Percentiles rank a stretch among this genome's conserved stretches.
phyloP scores from a whole-genome alignment of 2,888 invertebrate genomes.

The Thymelicus sylvestris region DNA sequence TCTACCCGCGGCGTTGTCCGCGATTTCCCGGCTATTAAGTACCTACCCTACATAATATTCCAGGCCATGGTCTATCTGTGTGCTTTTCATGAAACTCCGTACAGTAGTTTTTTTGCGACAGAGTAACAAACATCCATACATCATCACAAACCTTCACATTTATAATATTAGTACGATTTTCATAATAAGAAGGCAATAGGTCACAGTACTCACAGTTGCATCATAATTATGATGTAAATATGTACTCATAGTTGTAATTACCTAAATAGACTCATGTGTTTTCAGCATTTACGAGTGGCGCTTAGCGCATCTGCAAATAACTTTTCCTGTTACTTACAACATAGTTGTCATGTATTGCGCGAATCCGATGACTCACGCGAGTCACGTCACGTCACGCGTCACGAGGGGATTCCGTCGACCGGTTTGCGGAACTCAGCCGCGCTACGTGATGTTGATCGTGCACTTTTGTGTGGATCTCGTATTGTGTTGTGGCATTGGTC shows the following conservation, averaged over 20 bases:
- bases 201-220: not conserved
- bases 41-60: too few species aligned
- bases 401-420: not conserved
- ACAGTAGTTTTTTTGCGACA: too few species aligned
- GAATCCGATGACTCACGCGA: not conserved
- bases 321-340: slow-evolving; percentile 5
- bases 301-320: not conserved
- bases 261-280: not conserved
- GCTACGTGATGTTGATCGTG: slow-evolving; percentile 28
- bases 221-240: not conserved
- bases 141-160: too few species aligned
- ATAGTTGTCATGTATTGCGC: too few species aligned
- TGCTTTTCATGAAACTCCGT: too few species aligned
- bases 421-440: slow-evolving; percentile 3
- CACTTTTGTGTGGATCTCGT: slow-evolving; percentile 14
- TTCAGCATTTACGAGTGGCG: not conserved
- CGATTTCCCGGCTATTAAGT: too few species aligned
- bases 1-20: too few species aligned
- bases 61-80: too few species aligned
- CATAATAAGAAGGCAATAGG: not conserved
- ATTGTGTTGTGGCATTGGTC: not conserved
- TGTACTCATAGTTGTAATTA: not conserved
- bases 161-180: too few species aligned
- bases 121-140: too few species aligned
- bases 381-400: too few species aligned